Percentiles rank a stretch among this genome's conserved stretches.
Conservation (phyloP, 2,113 vertebrate species). For the Harpagus bidentatus region DNA sequence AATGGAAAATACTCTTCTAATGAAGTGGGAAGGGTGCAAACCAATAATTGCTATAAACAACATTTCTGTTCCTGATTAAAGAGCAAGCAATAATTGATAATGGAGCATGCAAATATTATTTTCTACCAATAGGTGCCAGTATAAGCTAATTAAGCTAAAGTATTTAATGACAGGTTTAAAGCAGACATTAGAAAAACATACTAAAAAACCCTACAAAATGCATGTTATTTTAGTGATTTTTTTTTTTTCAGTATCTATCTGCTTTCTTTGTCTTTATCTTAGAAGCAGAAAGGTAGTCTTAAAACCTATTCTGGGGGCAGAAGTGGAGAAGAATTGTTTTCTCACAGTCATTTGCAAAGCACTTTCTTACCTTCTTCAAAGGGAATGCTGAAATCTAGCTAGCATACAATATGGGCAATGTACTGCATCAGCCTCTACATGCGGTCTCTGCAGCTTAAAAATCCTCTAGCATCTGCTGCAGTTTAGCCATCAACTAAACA, state of each 20-base stretch:
- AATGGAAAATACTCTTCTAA: not conserved
- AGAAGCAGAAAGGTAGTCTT: not conserved
- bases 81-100: not conserved
- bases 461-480: not conserved
- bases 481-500: not conserved
- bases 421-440: not conserved
- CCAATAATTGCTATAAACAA: not conserved
- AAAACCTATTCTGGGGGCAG: not conserved
- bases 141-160: conserved; percentile 57
- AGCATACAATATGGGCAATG: not conserved
- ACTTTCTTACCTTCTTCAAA: not conserved
- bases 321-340: not conserved
- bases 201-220: not conserved
- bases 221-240: not conserved
- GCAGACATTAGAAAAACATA: not conserved
- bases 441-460: not conserved
- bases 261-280: not conserved
- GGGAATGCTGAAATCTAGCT: not conserved
- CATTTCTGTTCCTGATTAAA: not conserved
- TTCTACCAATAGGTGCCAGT: conserved; percentile 68
- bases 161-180: not conserved
- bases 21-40: not conserved
- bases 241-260: not conserved
- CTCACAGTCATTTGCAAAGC: not conserved
- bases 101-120: not conserved